Conservation (phyloP, 2,797 vertebrate species). For the Spea hammondii region DNA sequence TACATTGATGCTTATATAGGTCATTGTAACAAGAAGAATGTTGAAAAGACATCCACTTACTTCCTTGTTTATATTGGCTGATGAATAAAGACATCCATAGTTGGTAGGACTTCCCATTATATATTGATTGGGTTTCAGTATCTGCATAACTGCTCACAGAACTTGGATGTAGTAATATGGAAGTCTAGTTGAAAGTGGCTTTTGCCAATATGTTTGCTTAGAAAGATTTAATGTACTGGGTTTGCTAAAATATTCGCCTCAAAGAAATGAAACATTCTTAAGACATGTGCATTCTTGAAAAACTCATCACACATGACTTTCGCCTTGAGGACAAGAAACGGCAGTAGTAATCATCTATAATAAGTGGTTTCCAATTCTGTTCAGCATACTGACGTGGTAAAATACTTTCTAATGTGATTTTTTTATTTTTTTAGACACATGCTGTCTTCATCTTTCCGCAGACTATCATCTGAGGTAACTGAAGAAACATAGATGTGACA, state of each 20-base stretch:
- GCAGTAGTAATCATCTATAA: slow-evolving; percentile 36
- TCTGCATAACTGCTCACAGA: slow-evolving; percentile 16
- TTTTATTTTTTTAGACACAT: not conserved
- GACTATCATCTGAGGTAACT: slow-evolving; percentile 4
- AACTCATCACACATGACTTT: slow-evolving; percentile 36
- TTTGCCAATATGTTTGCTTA: slow-evolving; percentile 52
- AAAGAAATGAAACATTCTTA: slow-evolving; percentile 62
- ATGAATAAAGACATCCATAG: not conserved
- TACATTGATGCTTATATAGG: too few species aligned
- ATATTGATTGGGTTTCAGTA: slow-evolving; percentile 21
- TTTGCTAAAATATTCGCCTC: slow-evolving; percentile 61
- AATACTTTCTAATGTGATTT: slow-evolving; percentile 2
- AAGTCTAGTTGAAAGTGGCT: slow-evolving; percentile 21
- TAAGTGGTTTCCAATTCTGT: slow-evolving; percentile 26
- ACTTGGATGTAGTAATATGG: slow-evolving; percentile 9
- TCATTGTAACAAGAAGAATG: too few species aligned
- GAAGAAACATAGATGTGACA: slow-evolving; percentile 7
- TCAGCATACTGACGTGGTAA: slow-evolving; percentile 32
- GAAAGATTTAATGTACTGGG: slow-evolving; percentile 53
- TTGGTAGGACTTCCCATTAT: slow-evolving; percentile 4
- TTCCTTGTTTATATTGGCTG: not conserved
- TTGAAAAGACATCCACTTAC: too few species aligned
- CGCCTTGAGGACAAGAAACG: slow-evolving; percentile 32
- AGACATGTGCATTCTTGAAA: slow-evolving; percentile 63
- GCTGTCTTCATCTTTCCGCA: not conserved